phyloP scores from a whole-genome alignment of 2,797 vertebrate genomes.

The Pantherophis alleghaniensis region DNA sequence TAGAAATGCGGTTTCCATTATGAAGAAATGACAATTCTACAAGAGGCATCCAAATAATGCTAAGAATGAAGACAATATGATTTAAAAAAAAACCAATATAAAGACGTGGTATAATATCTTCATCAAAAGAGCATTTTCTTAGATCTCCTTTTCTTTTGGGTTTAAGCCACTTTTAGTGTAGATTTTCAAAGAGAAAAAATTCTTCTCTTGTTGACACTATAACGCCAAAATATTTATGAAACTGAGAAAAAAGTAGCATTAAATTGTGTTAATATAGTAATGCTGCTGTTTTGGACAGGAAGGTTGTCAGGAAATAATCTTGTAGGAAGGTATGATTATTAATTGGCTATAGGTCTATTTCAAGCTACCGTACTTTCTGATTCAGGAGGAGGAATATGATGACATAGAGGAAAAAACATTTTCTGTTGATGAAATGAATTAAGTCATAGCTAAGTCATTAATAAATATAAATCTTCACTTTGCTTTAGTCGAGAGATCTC shows the following conservation, averaged over 20 bases:
- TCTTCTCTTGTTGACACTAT: neutral
- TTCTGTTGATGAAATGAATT: neutral
- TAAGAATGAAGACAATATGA: neutral
- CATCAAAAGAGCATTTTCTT: rapidly evolving
- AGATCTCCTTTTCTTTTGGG: neutral
- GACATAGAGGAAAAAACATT: neutral
- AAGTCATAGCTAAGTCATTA: slow-evolving; percentile 2
- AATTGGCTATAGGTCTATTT: slow-evolving; percentile 2
- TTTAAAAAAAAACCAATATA: neutral
- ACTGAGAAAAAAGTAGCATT: neutral
- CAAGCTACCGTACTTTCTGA: neutral
- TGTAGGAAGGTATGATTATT: neutral
- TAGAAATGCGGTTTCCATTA: slow-evolving; percentile 13
- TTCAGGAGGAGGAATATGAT: neutral
- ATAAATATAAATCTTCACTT: neutral
- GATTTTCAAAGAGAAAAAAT: neutral
- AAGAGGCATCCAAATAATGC: neutral
- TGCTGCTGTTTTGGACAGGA: neutral
- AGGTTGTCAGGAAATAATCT: neutral
- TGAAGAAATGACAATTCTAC: slow-evolving; percentile 12
- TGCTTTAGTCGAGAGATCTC: neutral
- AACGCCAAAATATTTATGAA: neutral
- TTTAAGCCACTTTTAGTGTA: slow-evolving; percentile 29
- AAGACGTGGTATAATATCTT: neutral
- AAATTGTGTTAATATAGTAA: neutral